Conservation (phyloP, 92 coral and sea anemone genomes). For the Palythoa grandis region DNA sequence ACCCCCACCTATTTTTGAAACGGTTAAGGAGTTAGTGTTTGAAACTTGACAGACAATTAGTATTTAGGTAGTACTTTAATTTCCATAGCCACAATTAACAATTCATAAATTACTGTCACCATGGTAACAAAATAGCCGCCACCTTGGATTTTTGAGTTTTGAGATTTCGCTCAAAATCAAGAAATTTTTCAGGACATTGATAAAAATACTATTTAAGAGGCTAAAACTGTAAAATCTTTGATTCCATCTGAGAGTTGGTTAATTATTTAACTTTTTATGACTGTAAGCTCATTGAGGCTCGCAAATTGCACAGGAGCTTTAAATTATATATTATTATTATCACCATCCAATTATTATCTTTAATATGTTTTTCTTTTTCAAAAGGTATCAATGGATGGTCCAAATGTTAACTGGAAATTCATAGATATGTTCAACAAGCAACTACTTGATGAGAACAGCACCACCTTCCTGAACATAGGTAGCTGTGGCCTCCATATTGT, state of each 20-base stretch:
- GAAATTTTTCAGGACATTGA: not conserved
- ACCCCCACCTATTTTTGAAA: no score
- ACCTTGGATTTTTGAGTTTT: no score
- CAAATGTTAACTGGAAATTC: no score
- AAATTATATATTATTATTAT: no score
- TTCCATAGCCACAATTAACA: no score
- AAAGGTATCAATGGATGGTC: not conserved
- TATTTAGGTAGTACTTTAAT: no score
- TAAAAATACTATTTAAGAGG: not conserved
- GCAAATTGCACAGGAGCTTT: not conserved
- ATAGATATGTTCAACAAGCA: slow-evolving; percentile 1
- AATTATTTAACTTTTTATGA: not conserved
- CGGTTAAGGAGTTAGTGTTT: no score
- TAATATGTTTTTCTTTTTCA: not conserved
- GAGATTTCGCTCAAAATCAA: not conserved
- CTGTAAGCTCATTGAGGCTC: not conserved
- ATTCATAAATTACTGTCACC: no score
- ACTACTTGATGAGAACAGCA: slow-evolving; percentile 3
- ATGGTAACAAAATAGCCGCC: no score
- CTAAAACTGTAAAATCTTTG: not conserved
- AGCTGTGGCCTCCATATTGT: slow-evolving; percentile 20
- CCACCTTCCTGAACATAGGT: slow-evolving; percentile 18
- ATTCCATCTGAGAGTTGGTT: not conserved
- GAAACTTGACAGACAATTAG: no score
- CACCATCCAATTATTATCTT: not conserved